These are phyloP conservation scores for Trilocha varians DNA, from an alignment of 2,888 invertebrate genomes.

Conservation along the genomic window DNA sequence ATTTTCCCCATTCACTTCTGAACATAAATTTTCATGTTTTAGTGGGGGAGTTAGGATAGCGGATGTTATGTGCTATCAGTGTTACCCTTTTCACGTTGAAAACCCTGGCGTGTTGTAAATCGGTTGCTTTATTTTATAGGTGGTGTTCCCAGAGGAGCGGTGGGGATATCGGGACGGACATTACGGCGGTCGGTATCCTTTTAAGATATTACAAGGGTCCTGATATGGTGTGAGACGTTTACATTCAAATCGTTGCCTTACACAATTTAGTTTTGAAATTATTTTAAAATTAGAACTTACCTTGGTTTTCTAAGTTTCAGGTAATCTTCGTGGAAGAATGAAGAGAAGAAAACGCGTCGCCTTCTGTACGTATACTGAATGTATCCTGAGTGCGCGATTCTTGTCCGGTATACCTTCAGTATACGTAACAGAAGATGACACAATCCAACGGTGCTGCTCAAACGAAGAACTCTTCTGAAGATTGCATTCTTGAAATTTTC, in stretches of 20 bases:
- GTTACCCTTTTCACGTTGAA: slow-evolving; percentile 57
- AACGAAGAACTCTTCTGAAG: slow-evolving; percentile 18
- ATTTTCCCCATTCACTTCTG: slow-evolving; percentile 40
- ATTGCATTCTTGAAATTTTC: neutral
- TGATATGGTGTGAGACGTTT: slow-evolving; percentile 39
- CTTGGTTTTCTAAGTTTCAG: slow-evolving; percentile 22
- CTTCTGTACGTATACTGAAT: slow-evolving; percentile 99
- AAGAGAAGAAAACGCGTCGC: slow-evolving; percentile 77
- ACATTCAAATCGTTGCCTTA: slow-evolving; percentile 34
- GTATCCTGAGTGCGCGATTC: slow-evolving; percentile 97
- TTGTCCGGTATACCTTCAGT: slow-evolving; percentile 99
- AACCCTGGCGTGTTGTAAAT: slow-evolving; percentile 64
- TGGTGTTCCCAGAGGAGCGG: slow-evolving; percentile 50
- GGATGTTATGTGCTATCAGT: slow-evolving; percentile 55
- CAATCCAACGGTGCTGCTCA: slow-evolving; percentile 66
- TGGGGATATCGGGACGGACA: slow-evolving; percentile 31
- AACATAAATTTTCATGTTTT: slow-evolving; percentile 34
- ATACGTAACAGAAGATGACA: slow-evolving; percentile 99
- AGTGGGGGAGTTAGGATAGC: slow-evolving; percentile 34
- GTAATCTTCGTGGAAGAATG: slow-evolving; percentile 24
- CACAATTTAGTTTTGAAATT: slow-evolving; percentile 11
- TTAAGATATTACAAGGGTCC: slow-evolving; percentile 53
- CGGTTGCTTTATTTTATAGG: slow-evolving; percentile 71
- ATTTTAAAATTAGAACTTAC: slow-evolving; percentile 6
- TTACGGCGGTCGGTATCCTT: slow-evolving; percentile 49